Evolutionary conservation across 2,113 vertebrate genomes (phyloP).

Genomic region (Gulo gulo): DNA sequence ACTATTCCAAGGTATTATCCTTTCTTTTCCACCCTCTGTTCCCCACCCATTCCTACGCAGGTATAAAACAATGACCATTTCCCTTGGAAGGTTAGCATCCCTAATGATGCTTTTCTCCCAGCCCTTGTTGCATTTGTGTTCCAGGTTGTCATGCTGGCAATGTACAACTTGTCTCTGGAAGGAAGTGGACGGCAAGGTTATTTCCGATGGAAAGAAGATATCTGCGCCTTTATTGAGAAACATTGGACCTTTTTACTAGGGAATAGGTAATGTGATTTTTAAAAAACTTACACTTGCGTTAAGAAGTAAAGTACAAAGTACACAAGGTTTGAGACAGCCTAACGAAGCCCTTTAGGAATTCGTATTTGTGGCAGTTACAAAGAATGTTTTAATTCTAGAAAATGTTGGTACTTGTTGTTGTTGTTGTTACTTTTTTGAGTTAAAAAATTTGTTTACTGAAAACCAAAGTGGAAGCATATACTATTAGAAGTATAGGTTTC

Average conservation of each 20-base stretch:
- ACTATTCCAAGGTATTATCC: not conserved
- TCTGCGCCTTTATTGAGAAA: constrained; percentile 98
- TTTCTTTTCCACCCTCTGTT: not conserved
- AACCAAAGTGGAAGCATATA: not conserved
- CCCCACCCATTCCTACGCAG: not conserved
- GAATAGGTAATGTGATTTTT: constrained; percentile 85
- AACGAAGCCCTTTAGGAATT: not conserved
- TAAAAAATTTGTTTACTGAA: not conserved
- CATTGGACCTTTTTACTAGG: constrained; percentile 97
- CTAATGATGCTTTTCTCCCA: not conserved
- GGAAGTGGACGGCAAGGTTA: constrained; percentile 97
- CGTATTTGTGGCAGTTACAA: not conserved
- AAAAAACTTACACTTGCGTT: not conserved
- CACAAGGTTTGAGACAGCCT: not conserved
- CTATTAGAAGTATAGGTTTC: not conserved
- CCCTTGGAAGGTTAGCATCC: not conserved
- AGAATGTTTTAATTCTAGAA: constrained; percentile 1
- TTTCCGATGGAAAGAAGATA: constrained; percentile 99
- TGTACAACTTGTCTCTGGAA: constrained; percentile 99
- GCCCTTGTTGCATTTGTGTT: constrained; percentile 64
- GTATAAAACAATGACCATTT: not conserved
- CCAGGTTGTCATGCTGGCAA: constrained; percentile 98
- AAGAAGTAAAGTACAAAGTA: not conserved
- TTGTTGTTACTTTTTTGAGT: not conserved
- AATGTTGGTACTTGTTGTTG: not conserved